A percentile compares a stretch with the other conserved stretches of the same genome.
These are phyloP conservation scores for Oryzias woworae DNA, from an alignment of 2,113 vertebrate genomes.

Conservation along the genomic window DNA sequence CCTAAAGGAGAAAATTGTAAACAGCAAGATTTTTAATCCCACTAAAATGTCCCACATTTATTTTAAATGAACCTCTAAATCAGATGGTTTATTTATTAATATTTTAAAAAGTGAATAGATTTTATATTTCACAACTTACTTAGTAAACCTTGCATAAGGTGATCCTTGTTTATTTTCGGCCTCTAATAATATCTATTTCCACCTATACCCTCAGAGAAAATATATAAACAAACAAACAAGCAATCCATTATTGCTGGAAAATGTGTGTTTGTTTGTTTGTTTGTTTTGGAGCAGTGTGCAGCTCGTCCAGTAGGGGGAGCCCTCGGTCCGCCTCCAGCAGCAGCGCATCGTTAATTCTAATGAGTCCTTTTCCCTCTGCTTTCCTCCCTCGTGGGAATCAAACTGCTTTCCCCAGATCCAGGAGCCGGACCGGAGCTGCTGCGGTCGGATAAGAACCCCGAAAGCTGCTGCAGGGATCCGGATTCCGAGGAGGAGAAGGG, in stretches of 20 bases:
- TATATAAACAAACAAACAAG: too few relatives aligned
- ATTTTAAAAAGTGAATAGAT: too few relatives aligned
- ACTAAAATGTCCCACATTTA: too few relatives aligned
- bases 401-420: constrained; percentile 53
- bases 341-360: constrained; percentile 40
- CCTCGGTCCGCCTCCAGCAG: constrained; percentile 26
- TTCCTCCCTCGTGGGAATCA: constrained; percentile 36
- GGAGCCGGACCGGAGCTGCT: constrained; percentile 19
- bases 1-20: constrained; percentile 30
- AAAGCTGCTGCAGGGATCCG: constrained; percentile 17
- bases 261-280: too few relatives aligned
- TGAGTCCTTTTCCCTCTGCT: background rate
- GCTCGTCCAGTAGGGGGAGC: constrained; percentile 59
- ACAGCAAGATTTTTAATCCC: background rate
- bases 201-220: too few relatives aligned
- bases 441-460: constrained; percentile 36
- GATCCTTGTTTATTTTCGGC: too few relatives aligned
- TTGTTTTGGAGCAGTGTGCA: constrained; percentile 7
- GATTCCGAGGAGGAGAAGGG: constrained; percentile 25
- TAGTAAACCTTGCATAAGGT: too few relatives aligned
- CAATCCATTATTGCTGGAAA: too few relatives aligned
- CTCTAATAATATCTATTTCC: too few relatives aligned
- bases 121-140: too few relatives aligned
- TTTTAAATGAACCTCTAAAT: too few relatives aligned
- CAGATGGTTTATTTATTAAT: too few relatives aligned